Base-by-base conservation (phyloP, 64 coral and sea anemone genomes). In the Pachyseris speciosa region DNA sequence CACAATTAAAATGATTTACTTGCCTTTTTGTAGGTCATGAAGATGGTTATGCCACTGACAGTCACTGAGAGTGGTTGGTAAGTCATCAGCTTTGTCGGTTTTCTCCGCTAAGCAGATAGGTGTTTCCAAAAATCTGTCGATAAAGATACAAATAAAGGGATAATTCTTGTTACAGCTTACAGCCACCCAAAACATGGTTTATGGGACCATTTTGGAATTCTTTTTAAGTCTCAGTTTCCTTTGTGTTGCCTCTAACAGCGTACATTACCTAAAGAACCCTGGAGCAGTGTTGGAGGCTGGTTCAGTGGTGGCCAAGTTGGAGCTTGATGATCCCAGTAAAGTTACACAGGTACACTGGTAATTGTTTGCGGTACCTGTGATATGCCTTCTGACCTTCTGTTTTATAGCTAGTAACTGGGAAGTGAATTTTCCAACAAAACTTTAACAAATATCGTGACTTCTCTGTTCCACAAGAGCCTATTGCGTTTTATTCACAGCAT, bases 11-110 rank as follows among this genome's bases (percentile, higher is more conserved):
- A 1, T 57, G 22, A 20, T 57, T 57, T 3, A 13, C 10, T 52
- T 89, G 13, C 63, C 57, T 44, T 69, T 12, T 45, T 74, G 34
- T 61, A 98, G 96, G 96, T 98, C 12, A 99, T 99, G 97, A 99
- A 99, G 69, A 99, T 99, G 97, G 90, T 99, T n/a, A 99, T 99
- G 97, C 97, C 97, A 1, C 77, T 99, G 45, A 89, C 74, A 3
- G 97, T 99, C 8, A 78, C 63, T 69, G 97, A 99, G 57, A 99
- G 90, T 80, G 97, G 97, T 2, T 99, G 97, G 97, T 99, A 47
- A 87, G 97, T 51, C 22, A 1, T 6, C 12, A 74, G 0, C 31
- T 37, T 37, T n/a, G n/a, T n/a, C n/a, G n/a, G n/a, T n/a, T n/a
- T n/a, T n/a, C 43, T 6, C 11, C 11, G 4, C 43, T 45, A 11